These are phyloP conservation scores for Periophthalmus magnuspinnatus DNA, from an alignment of 2,797 vertebrate species.

Conservation along the genomic window DNA sequence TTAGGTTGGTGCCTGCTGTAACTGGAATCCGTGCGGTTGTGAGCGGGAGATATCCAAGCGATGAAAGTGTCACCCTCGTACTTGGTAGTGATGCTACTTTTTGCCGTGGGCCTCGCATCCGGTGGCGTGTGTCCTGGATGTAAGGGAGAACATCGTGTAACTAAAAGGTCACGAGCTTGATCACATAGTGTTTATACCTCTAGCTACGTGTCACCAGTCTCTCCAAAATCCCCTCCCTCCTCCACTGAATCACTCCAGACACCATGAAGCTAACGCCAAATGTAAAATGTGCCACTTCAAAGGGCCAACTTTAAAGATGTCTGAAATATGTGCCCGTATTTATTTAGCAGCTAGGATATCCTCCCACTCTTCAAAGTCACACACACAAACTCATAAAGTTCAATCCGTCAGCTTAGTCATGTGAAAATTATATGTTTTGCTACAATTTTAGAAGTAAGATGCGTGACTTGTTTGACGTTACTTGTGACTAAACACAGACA, in stretches of 20 bases:
- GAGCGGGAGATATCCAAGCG: slow-evolving; percentile 59
- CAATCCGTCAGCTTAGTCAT: slow-evolving; percentile 31
- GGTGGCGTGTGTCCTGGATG: slow-evolving; percentile 37
- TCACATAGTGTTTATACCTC: slow-evolving; percentile 30
- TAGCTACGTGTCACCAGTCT: slow-evolving; percentile 36
- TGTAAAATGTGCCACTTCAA: slow-evolving; percentile 31
- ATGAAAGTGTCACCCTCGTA: slow-evolving; percentile 25
- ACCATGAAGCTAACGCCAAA: slow-evolving; percentile 20
- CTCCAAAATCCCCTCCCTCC: slow-evolving; percentile 24
- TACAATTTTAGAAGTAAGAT: neutral
- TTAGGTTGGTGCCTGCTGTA: slow-evolving; percentile 72
- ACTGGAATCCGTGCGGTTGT: slow-evolving; percentile 69
- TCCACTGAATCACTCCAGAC: slow-evolving; percentile 26
- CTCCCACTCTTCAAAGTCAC: slow-evolving; percentile 36
- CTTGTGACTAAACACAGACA: slow-evolving; percentile 1
- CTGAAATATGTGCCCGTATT: slow-evolving; percentile 43
- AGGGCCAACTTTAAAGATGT: slow-evolving; percentile 33
- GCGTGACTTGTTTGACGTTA: neutral
- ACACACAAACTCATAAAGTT: slow-evolving; percentile 29
- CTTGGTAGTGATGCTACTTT: slow-evolving; percentile 53
- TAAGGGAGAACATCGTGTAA: slow-evolving; percentile 36
- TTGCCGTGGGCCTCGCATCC: slow-evolving; percentile 47
- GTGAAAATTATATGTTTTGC: slow-evolving; percentile 15
- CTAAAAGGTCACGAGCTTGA: slow-evolving; percentile 47
- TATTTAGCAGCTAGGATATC: slow-evolving; percentile 38